Evolutionary conservation across 2,888 invertebrate species (phyloP).

Genomic region (Leptinotarsa rubiginosa): DNA sequence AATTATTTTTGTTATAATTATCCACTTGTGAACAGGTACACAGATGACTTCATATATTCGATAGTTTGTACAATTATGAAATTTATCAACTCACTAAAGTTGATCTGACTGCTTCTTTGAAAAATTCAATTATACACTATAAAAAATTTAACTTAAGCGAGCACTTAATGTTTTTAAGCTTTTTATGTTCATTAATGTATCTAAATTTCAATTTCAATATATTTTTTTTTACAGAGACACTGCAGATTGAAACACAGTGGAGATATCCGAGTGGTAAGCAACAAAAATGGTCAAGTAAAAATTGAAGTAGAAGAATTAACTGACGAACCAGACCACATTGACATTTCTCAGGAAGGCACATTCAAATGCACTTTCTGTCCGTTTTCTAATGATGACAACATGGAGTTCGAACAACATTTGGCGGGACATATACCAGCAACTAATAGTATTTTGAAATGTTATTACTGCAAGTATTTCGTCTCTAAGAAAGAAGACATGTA

Average conservation of each 20-base stretch:
- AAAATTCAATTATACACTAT: too few species aligned
- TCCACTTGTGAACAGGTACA: too few species aligned
- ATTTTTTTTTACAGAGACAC: conserved; percentile 72
- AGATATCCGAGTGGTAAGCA: conserved; percentile 75
- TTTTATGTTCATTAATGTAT: conserved; percentile 18
- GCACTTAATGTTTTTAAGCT: conserved; percentile 3
- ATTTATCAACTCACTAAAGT: too few species aligned
- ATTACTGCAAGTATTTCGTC: conserved; percentile 84
- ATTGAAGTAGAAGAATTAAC: conserved; percentile 61
- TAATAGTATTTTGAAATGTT: conserved; percentile 81
- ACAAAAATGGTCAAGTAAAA: conserved; percentile 70
- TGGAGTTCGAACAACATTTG: conserved; percentile 73
- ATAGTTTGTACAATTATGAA: too few species aligned
- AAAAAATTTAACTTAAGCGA: too few species aligned
- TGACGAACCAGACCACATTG: conserved; percentile 63
- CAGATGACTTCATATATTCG: too few species aligned
- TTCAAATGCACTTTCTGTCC: conserved; percentile 79
- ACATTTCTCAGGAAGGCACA: conserved; percentile 61
- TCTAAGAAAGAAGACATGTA: conserved; percentile 76
- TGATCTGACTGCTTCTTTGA: too few species aligned
- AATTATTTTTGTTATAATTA: conserved; percentile 3
- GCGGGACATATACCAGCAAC: conserved; percentile 78
- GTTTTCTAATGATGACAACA: conserved; percentile 73
- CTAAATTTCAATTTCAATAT: neutral
- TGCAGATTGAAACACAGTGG: conserved; percentile 84